Conservation (phyloP, 2,888 invertebrate species). For the Glyphotaelius pellucidus region DNA sequence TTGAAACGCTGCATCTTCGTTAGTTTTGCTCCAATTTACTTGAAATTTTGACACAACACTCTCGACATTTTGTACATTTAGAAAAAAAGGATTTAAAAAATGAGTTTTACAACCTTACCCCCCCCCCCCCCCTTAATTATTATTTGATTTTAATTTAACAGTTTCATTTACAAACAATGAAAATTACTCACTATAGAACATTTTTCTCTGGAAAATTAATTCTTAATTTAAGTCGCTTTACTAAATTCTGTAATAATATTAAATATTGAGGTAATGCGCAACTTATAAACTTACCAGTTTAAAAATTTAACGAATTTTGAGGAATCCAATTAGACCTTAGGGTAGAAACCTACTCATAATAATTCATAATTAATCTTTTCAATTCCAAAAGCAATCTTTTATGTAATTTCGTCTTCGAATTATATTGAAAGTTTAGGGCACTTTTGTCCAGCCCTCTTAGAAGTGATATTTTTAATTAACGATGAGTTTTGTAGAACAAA, state of each 20-base stretch:
- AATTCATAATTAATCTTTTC: neutral
- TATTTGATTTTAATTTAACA: neutral
- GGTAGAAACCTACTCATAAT: neutral
- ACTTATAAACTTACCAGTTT: neutral
- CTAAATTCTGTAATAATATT: neutral
- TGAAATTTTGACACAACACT: no score
- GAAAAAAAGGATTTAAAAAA: no score
- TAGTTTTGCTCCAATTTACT: no score
- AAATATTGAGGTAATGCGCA: neutral
- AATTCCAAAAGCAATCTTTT: neutral
- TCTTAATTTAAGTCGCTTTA: neutral
- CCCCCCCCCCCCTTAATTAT: no score
- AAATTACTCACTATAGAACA: neutral
- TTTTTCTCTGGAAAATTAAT: neutral
- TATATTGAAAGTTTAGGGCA: neutral
- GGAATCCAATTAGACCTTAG: neutral
- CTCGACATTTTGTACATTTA: no score
- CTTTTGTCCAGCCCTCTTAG: neutral
- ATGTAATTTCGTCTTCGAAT: neutral
- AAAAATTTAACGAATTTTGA: neutral
- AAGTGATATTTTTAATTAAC: neutral
- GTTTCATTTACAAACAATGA: neutral
- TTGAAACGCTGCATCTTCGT: no score
- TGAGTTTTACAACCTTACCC: no score
- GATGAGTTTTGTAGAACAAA: neutral